phyloP scores from a whole-genome alignment of 2,888 invertebrate genomes.

The Papilio gigon region DNA sequence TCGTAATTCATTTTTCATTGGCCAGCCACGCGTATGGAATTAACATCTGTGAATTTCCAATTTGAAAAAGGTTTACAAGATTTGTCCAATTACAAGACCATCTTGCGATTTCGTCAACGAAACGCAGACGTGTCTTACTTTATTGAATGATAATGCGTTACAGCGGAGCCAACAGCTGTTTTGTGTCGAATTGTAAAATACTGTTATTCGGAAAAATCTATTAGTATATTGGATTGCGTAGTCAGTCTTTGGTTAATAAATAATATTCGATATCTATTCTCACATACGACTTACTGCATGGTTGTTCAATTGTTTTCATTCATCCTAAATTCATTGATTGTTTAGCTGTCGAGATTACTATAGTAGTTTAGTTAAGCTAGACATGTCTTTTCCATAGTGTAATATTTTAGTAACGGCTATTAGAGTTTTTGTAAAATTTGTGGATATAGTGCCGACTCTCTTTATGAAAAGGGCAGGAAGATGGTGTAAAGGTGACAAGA shows the following conservation, averaged over 20 bases:
- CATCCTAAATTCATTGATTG: not conserved
- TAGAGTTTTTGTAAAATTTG: too few species aligned
- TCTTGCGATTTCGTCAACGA: not conserved
- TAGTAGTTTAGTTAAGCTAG: too few species aligned
- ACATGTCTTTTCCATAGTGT: too few species aligned
- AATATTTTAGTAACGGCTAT: too few species aligned
- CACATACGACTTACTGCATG: not conserved
- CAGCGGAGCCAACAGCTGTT: not conserved
- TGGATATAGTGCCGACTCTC: too few species aligned
- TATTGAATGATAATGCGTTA: constrained; percentile 18
- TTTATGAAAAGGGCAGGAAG: not conserved
- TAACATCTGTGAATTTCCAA: constrained; percentile 30
- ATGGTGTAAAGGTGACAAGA: constrained; percentile 1
- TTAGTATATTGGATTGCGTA: not conserved
- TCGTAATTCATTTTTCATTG: not conserved
- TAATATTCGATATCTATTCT: too few species aligned
- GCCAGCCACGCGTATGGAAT: not conserved
- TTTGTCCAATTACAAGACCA: constrained; percentile 38
- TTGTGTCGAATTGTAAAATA: not conserved
- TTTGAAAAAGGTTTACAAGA: constrained; percentile 39
- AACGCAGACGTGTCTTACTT: constrained; percentile 12
- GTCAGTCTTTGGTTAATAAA: too few species aligned
- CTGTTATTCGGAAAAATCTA: not conserved
- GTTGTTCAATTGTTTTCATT: not conserved
- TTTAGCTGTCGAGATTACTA: not conserved